Evolutionary conservation across 2,888 invertebrate species (phyloP).

Genomic region (Cerastis rubricosa): DNA sequence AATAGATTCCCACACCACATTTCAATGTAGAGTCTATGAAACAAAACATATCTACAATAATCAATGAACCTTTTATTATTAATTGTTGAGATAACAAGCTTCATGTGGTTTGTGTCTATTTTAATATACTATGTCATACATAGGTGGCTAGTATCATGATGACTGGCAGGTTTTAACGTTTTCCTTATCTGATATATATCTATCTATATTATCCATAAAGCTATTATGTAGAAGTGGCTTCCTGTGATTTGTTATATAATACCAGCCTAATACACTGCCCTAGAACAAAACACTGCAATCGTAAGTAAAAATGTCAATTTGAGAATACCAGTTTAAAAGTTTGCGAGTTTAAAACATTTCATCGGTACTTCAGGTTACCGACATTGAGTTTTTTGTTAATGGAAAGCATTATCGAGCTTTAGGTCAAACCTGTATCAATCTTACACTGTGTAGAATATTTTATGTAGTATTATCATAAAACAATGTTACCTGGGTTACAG

Average conservation of each 20-base stretch:
- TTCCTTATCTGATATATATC: constrained; percentile 12
- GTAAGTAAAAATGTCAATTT: too few species aligned
- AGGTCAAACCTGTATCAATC: too few species aligned
- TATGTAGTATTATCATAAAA: too few species aligned
- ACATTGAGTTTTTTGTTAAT: too few species aligned
- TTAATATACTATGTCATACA: constrained; percentile 20
- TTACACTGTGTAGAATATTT: too few species aligned
- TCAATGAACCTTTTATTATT: constrained; percentile 12
- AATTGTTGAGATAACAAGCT: constrained; percentile 14
- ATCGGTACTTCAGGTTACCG: too few species aligned
- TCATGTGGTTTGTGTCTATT: constrained; percentile 15
- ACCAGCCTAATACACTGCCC: too few species aligned
- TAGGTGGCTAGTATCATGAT: constrained; percentile 23
- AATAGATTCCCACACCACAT: neutral
- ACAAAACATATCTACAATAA: constrained; percentile 1
- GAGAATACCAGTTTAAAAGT: too few species aligned
- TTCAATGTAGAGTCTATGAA: neutral
- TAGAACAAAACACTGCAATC: too few species aligned
- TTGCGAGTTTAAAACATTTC: too few species aligned
- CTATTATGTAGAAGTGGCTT: neutral
- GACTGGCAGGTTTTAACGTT: constrained; percentile 24
- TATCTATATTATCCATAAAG: neutral
- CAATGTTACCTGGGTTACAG: too few species aligned
- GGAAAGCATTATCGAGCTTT: too few species aligned
- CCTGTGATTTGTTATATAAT: neutral